A percentile compares a stretch with the other conserved stretches of the same genome.
Evolutionary conservation across 2,113 vertebrate species (phyloP).

Genomic region (Lagopus leucura): DNA sequence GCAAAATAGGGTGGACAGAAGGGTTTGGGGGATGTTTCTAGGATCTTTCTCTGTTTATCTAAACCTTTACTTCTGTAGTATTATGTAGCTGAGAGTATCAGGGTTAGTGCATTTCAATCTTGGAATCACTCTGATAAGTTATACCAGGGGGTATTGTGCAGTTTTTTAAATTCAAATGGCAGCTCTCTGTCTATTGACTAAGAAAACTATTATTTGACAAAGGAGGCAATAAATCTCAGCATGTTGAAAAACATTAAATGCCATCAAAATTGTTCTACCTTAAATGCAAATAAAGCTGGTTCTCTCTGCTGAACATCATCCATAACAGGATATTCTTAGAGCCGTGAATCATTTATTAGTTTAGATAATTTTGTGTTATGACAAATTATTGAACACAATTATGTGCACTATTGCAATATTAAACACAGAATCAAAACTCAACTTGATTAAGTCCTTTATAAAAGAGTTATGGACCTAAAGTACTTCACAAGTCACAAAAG

Average conservation of each 20-base stretch:
- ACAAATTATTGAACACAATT: constrained; percentile 29
- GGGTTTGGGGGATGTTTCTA: constrained; percentile 19
- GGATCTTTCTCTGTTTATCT: constrained; percentile 41
- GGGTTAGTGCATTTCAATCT: not conserved
- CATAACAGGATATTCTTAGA: not conserved
- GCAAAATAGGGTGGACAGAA: constrained; percentile 4
- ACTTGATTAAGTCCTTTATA: not conserved
- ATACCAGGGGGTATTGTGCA: not conserved
- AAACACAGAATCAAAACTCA: not conserved
- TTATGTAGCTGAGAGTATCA: not conserved
- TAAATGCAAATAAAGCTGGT: constrained; percentile 19
- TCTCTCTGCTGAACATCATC: not conserved
- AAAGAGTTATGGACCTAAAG: not conserved
- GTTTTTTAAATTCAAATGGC: not conserved
- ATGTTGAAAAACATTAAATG: constrained; percentile 12
- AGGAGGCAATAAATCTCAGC: not conserved
- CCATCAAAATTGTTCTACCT: not conserved
- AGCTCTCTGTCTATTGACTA: constrained; percentile 1
- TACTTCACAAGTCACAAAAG: not conserved
- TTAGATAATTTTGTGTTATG: constrained; percentile 33
- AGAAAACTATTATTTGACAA: not conserved
- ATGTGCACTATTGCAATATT: not conserved
- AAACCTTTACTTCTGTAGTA: not conserved
- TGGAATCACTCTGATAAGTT: not conserved
- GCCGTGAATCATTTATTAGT: constrained; percentile 34